phyloP scores from a whole-genome alignment of 2,113 vertebrate species.

The Poecile atricapillus region DNA sequence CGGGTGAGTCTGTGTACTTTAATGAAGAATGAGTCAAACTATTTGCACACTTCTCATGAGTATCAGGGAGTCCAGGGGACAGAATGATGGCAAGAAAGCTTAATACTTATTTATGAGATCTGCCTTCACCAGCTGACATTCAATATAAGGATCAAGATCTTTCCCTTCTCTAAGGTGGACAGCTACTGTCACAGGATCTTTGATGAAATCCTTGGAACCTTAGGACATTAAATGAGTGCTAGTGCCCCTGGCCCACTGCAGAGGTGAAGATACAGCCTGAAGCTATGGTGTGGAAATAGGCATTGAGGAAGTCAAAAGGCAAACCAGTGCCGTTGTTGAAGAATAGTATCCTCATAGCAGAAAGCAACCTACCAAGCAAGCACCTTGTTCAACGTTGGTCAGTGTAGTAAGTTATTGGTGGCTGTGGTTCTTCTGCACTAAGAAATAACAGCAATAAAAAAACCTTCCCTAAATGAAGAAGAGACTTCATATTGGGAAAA shows the following conservation, averaged over 20 bases:
- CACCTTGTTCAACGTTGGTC: not conserved
- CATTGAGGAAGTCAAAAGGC: not conserved
- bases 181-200: not conserved
- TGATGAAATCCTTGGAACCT: not conserved
- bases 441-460: not conserved
- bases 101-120: not conserved
- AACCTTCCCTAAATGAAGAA: not conserved
- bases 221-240: not conserved
- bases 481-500: not conserved
- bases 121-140: not conserved
- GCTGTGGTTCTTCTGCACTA: not conserved
- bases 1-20: not conserved
- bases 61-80: not conserved
- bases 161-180: not conserved
- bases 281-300: not conserved
- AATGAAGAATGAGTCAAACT: not conserved
- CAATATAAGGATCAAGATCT: not conserved
- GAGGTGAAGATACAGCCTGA: not conserved
- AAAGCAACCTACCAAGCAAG: not conserved
- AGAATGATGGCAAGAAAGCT: not conserved
- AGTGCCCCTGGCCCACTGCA: not conserved
- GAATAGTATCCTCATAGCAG: not conserved
- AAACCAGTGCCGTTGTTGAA: not conserved
- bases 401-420: not conserved
- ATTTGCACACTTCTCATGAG: not conserved